Conservation (phyloP, 2,888 invertebrate genomes). For the Notodonta ziczac region DNA sequence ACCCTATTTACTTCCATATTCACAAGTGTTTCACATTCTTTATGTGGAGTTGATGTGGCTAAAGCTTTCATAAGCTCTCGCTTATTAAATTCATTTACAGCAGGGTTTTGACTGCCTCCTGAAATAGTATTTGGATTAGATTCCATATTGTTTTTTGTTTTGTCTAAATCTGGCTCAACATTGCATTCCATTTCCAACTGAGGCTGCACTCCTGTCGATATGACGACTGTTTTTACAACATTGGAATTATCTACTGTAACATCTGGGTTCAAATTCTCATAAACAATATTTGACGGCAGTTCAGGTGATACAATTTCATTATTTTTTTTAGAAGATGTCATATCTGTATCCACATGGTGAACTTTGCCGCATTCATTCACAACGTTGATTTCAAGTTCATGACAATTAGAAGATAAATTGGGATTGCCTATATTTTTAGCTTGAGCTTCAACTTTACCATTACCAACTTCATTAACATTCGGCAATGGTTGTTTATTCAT, state of each 20-base stretch:
- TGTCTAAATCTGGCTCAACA: constrained; percentile 8
- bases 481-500: constrained; percentile 8
- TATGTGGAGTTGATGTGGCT: constrained; percentile 73
- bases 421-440: background rate
- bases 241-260: constrained; percentile 33
- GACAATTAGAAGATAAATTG: background rate
- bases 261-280: constrained; percentile 36
- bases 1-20: constrained; percentile 18
- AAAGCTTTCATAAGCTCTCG: constrained; percentile 50
- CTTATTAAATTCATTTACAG: constrained; percentile 23
- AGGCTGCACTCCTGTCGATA: constrained; percentile 63
- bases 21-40: constrained; percentile 34
- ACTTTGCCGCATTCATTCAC: background rate
- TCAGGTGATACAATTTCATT: constrained; percentile 8
- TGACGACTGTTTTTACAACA: constrained; percentile 61
- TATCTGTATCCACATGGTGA: background rate
- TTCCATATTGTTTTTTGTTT: constrained; percentile 8
- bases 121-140: constrained; percentile 14
- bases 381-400: background rate
- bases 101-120: constrained; percentile 12
- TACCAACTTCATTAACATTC: background rate
- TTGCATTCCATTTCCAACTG: constrained; percentile 18
- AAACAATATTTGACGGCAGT: constrained; percentile 16
- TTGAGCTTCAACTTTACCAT: background rate
- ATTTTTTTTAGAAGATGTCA: constrained; percentile 4